Conservation (phyloP, 2,797 vertebrate genomes). For the Okamejei kenojei region DNA sequence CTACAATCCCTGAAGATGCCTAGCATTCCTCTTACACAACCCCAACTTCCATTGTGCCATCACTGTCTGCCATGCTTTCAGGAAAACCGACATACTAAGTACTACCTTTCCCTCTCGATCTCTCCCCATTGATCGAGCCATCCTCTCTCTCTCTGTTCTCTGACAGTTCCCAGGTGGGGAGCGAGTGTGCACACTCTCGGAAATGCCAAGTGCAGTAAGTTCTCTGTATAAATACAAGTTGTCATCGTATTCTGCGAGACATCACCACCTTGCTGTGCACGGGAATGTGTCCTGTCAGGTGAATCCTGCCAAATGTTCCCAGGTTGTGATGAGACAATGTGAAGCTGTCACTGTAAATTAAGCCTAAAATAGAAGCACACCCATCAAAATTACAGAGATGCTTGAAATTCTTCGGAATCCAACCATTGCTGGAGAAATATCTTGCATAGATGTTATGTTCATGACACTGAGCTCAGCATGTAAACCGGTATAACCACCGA, state of each 20-base stretch:
- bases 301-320: background rate
- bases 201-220: no score
- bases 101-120: no score
- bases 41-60: no score
- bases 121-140: no score
- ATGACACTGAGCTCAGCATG: background rate
- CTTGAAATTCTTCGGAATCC: background rate
- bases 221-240: background rate
- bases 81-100: no score
- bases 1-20: no score
- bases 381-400: conserved; percentile 18
- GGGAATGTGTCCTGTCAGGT: conserved; percentile 23
- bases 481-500: background rate
- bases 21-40: no score
- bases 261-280: background rate
- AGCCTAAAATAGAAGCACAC: background rate
- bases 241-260: background rate
- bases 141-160: no score
- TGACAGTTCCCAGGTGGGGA: no score
- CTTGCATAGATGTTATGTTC: background rate
- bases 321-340: background rate
- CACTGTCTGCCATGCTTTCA: no score
- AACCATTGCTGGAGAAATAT: conserved; percentile 25
- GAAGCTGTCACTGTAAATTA: background rate
- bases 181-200: no score